Percentiles rank a stretch among this genome's conserved stretches.
phyloP scores from a whole-genome alignment of 2,888 invertebrate species.

The Serrognathus titanus region DNA sequence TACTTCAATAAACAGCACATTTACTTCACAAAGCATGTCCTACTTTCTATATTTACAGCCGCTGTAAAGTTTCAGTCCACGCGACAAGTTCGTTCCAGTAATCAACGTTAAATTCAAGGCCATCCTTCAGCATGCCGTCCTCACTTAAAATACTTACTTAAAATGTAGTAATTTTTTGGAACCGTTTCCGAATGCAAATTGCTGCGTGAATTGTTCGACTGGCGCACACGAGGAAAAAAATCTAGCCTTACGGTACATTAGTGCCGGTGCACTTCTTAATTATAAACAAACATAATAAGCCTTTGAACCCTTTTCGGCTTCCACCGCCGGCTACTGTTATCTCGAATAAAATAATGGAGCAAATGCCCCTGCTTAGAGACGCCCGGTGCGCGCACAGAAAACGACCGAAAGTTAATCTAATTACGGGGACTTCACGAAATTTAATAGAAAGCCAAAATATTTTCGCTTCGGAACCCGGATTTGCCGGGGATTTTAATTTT shows the following conservation, averaged over 20 bases:
- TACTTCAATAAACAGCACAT: constrained; percentile 8
- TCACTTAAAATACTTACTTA: no score
- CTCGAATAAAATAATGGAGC: constrained; percentile 18
- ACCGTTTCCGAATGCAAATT: no score
- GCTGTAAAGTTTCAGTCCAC: constrained; percentile 31
- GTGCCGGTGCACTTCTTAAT: neutral
- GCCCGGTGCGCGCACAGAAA: constrained; percentile 14
- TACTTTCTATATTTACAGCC: constrained; percentile 35
- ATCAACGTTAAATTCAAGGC: neutral
- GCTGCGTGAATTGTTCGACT: no score
- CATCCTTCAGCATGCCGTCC: neutral
- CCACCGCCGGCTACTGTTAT: constrained; percentile 8
- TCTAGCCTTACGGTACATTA: no score
- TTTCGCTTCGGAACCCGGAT: constrained; percentile 15
- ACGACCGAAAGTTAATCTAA: constrained; percentile 25
- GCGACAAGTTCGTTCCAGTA: constrained; percentile 21
- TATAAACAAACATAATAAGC: constrained; percentile 12
- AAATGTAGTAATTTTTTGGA: no score
- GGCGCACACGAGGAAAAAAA: no score
- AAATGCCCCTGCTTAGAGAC: constrained; percentile 15
- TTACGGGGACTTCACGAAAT: constrained; percentile 26
- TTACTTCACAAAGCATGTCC: constrained; percentile 22
- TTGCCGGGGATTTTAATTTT: constrained; percentile 15
- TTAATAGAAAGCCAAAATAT: constrained; percentile 29
- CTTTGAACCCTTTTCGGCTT: constrained; percentile 18